Evolutionary conservation across 2,797 vertebrate genomes (phyloP), one percentile per base, ranked within the genome.

Genomic region (Pangasius djambal): DNA sequence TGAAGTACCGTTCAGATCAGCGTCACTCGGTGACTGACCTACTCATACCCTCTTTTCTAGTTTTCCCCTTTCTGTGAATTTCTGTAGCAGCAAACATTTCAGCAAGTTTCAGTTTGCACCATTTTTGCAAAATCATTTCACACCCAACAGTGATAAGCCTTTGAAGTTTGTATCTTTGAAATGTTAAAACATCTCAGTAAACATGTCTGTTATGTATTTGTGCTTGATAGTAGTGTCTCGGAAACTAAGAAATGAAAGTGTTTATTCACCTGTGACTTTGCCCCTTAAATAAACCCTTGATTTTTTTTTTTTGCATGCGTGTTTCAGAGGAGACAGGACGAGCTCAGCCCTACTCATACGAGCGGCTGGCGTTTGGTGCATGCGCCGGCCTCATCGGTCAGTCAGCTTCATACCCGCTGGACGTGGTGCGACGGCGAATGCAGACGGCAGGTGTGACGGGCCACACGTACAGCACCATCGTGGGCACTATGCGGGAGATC

Each of bases 371-470:
- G 1, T 99, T 99, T 0, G 99, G 99, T 0, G 98, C 98, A 2
- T 99, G 98, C 0, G 98, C 98, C 0, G 99, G 99, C 22, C 93
- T 99, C 86, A 97, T 99, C 0, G 98, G 98, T 2, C 99, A 99
- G 93, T 98, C 98, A 0, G 97, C 98, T 6, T 99, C 98, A 0
- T 99, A 99, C 95, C 98, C 98, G 0, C 95, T 99, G 95, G 99
- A 99, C 0, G 98, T 99, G 93, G 98, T 99, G 44, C 97, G 98
- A 1, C 95, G 98, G 75, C 97, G 98, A 55, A 99, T 99, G 98
- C 99, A 99, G 96, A 99, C 99, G 0, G 98, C 98, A 0, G 98
- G 98, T 0, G 97, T 98, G 12, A 97, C 96, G 0, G 98, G 98
- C 63, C 96, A 97, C 74, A 94, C 93, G 0, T 98, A 96, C 90